Evolutionary conservation across 1,140 invertebrate species (phyloP).

Genomic region (Psix sp.): DNA sequence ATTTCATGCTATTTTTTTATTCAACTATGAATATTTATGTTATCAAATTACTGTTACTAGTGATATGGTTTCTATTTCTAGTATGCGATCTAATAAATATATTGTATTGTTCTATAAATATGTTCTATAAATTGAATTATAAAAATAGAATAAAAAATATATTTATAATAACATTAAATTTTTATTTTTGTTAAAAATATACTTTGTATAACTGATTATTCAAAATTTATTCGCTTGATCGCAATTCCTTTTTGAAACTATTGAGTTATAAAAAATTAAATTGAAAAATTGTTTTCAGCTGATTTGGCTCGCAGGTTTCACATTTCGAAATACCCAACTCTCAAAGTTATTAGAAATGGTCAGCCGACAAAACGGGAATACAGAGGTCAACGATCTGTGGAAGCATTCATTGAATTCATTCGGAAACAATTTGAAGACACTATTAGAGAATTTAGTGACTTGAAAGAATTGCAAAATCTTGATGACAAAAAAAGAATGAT

Average conservation of each 20-base stretch:
- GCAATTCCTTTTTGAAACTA: conserved; percentile 1
- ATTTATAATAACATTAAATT: too few relatives aligned
- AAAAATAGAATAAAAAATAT: too few relatives aligned
- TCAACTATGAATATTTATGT: too few relatives aligned
- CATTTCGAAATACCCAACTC: conserved; percentile 98
- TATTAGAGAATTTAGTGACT: conserved; percentile 85
- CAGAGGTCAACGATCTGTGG: conserved; percentile 86
- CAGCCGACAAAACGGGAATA: conserved; percentile 96
- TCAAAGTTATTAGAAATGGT: conserved; percentile 97
- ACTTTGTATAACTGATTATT: too few relatives aligned
- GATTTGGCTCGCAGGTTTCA: conserved; percentile 92
- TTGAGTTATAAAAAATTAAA: conserved; percentile 10
- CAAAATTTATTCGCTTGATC: too few relatives aligned
- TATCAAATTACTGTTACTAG: too few relatives aligned
- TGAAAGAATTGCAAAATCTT: conserved; percentile 86
- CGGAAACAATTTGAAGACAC: conserved; percentile 94
- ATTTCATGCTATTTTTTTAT: too few relatives aligned
- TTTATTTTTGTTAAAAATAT: too few relatives aligned
- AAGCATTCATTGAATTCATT: conserved; percentile 93
- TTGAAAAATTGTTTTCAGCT: conserved; percentile 75
- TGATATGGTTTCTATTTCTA: too few relatives aligned
- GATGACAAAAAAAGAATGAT: conserved; percentile 94
- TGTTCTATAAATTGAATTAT: too few relatives aligned
- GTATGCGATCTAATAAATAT: too few relatives aligned
- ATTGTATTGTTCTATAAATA: too few relatives aligned